Evolutionary conservation across 2,888 invertebrate genomes (phyloP).

Genomic region (Cataglyphis livida): DNA sequence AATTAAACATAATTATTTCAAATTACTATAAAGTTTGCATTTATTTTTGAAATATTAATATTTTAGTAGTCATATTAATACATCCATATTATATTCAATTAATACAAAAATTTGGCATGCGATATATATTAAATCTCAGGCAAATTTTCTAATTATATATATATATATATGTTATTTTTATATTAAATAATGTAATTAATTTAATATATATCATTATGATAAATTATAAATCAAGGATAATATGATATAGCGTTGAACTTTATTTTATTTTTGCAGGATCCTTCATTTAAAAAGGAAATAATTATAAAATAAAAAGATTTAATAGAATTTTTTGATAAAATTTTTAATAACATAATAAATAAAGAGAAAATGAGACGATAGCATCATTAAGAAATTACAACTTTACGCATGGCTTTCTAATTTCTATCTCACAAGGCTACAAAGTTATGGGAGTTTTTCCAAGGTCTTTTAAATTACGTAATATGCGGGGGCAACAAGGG

Average conservation of each 20-base stretch:
- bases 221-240: background rate
- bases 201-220: background rate
- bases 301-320: no score
- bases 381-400: background rate
- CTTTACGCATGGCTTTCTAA: background rate
- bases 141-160: background rate
- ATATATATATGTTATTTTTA: background rate
- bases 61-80: no score
- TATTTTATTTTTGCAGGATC: background rate
- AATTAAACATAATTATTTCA: no score
- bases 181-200: background rate
- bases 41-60: no score
- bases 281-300: background rate
- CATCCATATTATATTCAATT: no score
- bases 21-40: no score
- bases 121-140: no score
- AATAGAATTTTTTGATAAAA: no score
- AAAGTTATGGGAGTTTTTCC: conserved; percentile 28
- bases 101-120: no score
- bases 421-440: background rate
- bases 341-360: background rate
- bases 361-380: background rate
- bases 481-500: conserved; percentile 3
- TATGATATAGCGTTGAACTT: background rate
- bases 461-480: conserved; percentile 38